phyloP scores from a whole-genome alignment of 1,140 invertebrate genomes.

The Leptonema lineaticorne region DNA sequence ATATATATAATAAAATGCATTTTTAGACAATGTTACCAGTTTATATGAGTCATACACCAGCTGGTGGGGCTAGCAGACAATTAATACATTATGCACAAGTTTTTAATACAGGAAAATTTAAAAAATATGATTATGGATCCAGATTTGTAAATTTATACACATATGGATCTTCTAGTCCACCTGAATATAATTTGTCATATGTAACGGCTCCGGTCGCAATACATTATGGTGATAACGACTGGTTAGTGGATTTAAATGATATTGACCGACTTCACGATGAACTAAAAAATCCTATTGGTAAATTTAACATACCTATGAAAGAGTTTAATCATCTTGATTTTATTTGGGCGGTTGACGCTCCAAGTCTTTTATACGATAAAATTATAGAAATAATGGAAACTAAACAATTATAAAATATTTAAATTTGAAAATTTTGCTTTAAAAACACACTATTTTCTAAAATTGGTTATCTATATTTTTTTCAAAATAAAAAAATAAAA shows the following conservation, averaged over 20 bases:
- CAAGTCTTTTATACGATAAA: slow-evolving; percentile 50
- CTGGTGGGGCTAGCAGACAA: slow-evolving; percentile 77
- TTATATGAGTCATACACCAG: slow-evolving; percentile 77
- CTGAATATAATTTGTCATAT: slow-evolving; percentile 60
- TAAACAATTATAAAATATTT: too few relatives aligned
- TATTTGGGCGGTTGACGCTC: slow-evolving; percentile 59
- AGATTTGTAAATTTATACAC: slow-evolving; percentile 48
- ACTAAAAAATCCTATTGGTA: slow-evolving; percentile 58
- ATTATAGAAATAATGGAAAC: slow-evolving; percentile 49
- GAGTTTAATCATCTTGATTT: slow-evolving; percentile 62
- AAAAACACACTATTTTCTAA: too few relatives aligned
- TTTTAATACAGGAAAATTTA: slow-evolving; percentile 44
- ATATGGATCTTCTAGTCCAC: slow-evolving; percentile 50
- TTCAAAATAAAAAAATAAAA: too few relatives aligned
- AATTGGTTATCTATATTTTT: too few relatives aligned
- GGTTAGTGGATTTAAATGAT: slow-evolving; percentile 62
- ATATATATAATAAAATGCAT: neutral
- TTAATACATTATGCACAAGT: slow-evolving; percentile 75
- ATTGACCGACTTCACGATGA: slow-evolving; percentile 59
- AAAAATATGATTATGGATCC: slow-evolving; percentile 50
- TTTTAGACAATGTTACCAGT: slow-evolving; percentile 70
- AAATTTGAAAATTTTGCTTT: too few relatives aligned
- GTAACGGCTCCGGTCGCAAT: slow-evolving; percentile 67
- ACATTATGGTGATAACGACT: slow-evolving; percentile 74
- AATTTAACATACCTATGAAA: slow-evolving; percentile 52